Base-by-base conservation (phyloP, 2,888 invertebrate species). In the Cryptocephalus primarius region DNA sequence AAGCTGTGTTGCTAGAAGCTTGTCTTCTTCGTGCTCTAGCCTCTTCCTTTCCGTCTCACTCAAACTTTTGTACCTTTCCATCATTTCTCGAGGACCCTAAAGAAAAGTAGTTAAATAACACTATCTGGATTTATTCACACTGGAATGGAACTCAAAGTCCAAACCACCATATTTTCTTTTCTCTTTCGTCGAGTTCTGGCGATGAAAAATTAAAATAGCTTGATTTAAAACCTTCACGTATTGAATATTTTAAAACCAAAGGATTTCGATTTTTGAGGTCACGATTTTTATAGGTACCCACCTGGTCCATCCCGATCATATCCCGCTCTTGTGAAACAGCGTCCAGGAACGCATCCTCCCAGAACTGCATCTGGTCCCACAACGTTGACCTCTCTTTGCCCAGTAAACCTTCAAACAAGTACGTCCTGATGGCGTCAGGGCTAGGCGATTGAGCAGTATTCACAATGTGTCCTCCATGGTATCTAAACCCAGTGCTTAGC, bases 351-450 rank as follows among this genome's bases (percentile, higher is more conserved):
- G 94, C 89, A 67, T 99, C 97, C 68, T 99, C 99, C 99, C 99
- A 99, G 72, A 99, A 99, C 65, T 94, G 93, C 89, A 94, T 92
- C 75, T 97, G 94, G 71, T 97, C 96, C 97, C 97, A 99, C 32
- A 99, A 72, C 46, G 82, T 79, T 2, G 89, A 85, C 55, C 94
- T 72, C 53, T 91, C 90, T 69, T 91, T 91, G 62, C 83, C 82
- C 54, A 83, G 70, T 44, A 83, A 72, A 62, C 93, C 92, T 72
- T 96, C 94, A 67, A 91, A 96, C 8, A 96, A 73, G 66, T 96
- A 96, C 0, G 89, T 90, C 53, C 94, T 76, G 1, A 87, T 83
- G 22, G 86, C 83, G 55, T 94, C 94, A 0, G 93, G 92, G 46
- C 91, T 93, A 0, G 88, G 87, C n/a, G 89, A 82, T 0, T 87